phyloP scores from a whole-genome alignment of 2,888 invertebrate species.

The Caenorhabditis uteleia region DNA sequence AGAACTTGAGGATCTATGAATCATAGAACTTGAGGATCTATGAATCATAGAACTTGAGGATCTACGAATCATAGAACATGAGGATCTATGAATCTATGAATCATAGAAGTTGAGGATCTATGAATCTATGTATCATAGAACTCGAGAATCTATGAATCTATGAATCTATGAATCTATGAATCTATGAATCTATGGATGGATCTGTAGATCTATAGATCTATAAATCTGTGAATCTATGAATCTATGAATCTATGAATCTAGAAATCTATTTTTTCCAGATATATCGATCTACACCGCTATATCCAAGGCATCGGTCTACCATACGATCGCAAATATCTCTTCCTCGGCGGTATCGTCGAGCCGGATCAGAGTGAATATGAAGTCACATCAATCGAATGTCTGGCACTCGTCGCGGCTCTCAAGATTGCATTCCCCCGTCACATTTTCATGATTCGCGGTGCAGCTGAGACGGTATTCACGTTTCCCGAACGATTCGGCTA shows the following conservation, averaged over 20 bases:
- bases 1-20: too few relatives aligned
- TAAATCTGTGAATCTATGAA: too few relatives aligned
- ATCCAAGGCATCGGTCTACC: slow-evolving; percentile 10
- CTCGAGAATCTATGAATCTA: background rate
- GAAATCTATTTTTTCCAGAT: too few relatives aligned
- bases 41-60: too few relatives aligned
- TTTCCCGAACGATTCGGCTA: slow-evolving; percentile 8
- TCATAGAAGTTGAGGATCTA: too few relatives aligned
- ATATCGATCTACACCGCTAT: slow-evolving; percentile 24
- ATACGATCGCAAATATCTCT: slow-evolving; percentile 9
- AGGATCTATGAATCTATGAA: background rate
- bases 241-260: too few relatives aligned
- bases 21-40: background rate
- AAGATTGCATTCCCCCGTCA: slow-evolving; percentile 18
- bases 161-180: background rate
- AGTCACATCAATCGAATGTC: slow-evolving; percentile 8
- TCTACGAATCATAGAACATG: too few relatives aligned
- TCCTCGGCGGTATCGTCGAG: slow-evolving; percentile 16
- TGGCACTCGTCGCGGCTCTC: slow-evolving; percentile 12
- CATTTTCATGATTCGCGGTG: slow-evolving; percentile 20
- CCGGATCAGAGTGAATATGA: background rate
- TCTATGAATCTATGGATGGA: too few relatives aligned
- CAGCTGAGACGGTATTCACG: slow-evolving; percentile 8
- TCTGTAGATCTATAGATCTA: too few relatives aligned
- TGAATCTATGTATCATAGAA: too few relatives aligned